Conservation (phyloP, 2,113 vertebrate genomes). For the Plectropomus leopardus region DNA sequence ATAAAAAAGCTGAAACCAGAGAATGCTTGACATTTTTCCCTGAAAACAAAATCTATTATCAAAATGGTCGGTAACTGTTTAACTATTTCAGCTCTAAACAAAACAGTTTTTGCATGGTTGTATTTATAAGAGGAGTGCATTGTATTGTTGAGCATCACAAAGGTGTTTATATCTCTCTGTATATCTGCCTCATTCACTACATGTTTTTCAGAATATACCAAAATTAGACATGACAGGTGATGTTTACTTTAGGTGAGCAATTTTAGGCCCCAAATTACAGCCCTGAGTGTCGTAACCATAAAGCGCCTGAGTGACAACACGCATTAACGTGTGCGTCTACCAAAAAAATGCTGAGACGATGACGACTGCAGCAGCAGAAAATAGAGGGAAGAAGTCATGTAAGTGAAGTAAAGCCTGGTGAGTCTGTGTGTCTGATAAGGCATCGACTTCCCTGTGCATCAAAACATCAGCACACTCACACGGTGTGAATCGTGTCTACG, state of each 20-base stretch:
- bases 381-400: constrained; percentile 25
- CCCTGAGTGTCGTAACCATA: constrained; percentile 18
- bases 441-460: constrained; percentile 59
- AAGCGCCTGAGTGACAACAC: constrained; percentile 9
- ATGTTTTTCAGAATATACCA: constrained; percentile 26
- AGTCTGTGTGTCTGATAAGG: constrained; percentile 57
- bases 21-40: background rate
- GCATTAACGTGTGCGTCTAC: background rate
- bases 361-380: constrained; percentile 37
- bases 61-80: background rate
- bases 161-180: background rate
- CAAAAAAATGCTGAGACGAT: constrained; percentile 16
- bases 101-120: too few species aligned
- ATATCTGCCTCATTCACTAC: background rate
- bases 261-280: constrained; percentile 47
- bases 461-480: constrained; percentile 5
- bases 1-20: background rate
- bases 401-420: constrained; percentile 35
- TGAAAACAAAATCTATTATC: background rate
- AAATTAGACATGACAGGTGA: constrained; percentile 43
- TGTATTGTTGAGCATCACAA: background rate
- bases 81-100: background rate
- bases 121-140: too few species aligned
- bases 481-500: background rate
- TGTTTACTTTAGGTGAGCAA: constrained; percentile 29